Evolutionary conservation across 2,113 vertebrate species (phyloP).

Genomic region (Lasiurus cinereus): DNA sequence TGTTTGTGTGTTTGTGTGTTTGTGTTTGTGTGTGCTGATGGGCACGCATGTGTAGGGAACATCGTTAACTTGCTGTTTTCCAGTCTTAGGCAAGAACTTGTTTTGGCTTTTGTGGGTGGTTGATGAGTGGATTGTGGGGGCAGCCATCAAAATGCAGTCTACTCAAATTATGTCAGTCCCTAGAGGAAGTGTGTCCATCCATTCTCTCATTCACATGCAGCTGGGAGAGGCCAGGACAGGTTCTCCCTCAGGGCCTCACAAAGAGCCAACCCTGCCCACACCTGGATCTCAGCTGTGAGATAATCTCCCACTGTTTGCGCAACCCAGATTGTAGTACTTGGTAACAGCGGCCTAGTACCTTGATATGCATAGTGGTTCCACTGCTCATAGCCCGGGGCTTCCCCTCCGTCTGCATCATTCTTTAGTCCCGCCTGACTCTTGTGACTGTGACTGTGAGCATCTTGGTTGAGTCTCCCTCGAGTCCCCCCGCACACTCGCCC

Average conservation of each 20-base stretch:
- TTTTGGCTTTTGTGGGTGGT: not conserved
- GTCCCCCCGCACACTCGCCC: accelerated
- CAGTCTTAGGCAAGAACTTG: not conserved
- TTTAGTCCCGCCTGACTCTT: not conserved
- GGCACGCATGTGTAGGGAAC: accelerated
- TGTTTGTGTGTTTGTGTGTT: not conserved
- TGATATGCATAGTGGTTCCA: accelerated
- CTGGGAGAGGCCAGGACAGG: not conserved
- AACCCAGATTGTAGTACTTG: not conserved
- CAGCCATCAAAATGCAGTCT: not conserved
- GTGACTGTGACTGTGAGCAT: not conserved
- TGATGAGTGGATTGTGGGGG: not conserved
- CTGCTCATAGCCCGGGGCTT: not conserved
- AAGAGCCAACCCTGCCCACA: accelerated
- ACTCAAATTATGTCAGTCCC: accelerated
- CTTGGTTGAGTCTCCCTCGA: accelerated
- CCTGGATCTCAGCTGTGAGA: not conserved
- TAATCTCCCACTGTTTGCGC: no score
- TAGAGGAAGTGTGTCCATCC: not conserved
- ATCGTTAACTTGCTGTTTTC: not conserved
- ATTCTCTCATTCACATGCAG: not conserved
- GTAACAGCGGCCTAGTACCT: not conserved
- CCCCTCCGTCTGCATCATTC: accelerated
- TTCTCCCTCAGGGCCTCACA: not conserved
- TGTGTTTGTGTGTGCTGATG: no score